These are phyloP conservation scores for Melitaea cinxia DNA, from an alignment of 1,140 invertebrate species.

Conservation along the genomic window DNA sequence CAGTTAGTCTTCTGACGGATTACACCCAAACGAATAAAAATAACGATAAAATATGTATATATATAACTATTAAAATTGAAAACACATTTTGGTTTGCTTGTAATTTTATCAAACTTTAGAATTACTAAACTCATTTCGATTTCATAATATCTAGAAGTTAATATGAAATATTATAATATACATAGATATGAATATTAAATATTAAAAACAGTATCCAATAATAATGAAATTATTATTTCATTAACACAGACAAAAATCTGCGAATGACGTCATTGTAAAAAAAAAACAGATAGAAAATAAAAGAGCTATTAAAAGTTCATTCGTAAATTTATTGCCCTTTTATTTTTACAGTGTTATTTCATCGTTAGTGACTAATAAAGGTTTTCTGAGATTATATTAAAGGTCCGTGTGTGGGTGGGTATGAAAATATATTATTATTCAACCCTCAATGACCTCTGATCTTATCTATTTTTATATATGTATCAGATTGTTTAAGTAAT, in stretches of 20 bases:
- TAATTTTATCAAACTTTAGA: too few relatives aligned
- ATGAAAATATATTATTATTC: not conserved
- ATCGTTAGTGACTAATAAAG: not conserved
- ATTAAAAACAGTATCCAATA: too few relatives aligned
- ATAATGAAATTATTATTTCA: too few relatives aligned
- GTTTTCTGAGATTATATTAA: not conserved
- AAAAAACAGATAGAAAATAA: not conserved
- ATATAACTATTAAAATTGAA: too few relatives aligned
- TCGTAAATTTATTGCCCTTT: not conserved
- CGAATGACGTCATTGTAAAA: too few relatives aligned
- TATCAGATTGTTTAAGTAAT: not conserved
- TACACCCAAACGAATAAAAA: not conserved
- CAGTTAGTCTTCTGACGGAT: conserved; percentile 14
- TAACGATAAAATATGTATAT: too few relatives aligned
- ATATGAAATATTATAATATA: not conserved
- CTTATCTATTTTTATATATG: not conserved
- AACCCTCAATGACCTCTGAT: not conserved
- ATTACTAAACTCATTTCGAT: too few relatives aligned
- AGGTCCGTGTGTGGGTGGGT: not conserved
- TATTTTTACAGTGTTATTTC: not conserved
- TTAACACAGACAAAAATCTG: too few relatives aligned
- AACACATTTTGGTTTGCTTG: too few relatives aligned
- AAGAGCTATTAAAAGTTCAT: not conserved
- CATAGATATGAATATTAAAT: not conserved
- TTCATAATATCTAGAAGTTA: too few relatives aligned